Conservation (phyloP, 2,113 vertebrate genomes). For the Gila orcuttii region DNA sequence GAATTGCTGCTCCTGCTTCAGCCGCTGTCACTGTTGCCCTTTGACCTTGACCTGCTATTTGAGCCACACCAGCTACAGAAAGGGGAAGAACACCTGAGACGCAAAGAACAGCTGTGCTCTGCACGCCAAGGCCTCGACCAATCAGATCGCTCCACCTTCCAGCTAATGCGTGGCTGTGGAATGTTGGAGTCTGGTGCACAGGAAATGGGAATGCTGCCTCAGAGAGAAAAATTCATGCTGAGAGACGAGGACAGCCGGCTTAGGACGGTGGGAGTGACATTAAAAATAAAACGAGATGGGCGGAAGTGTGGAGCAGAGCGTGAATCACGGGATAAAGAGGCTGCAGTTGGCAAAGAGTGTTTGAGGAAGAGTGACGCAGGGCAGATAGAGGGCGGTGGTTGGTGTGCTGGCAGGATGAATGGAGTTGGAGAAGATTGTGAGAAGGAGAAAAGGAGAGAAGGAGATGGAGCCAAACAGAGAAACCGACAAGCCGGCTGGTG, state of each 20-base stretch:
- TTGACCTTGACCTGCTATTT: conserved; percentile 92
- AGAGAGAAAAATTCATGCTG: conserved; percentile 59
- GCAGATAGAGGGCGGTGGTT: conserved; percentile 54
- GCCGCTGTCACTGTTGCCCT: conserved; percentile 93
- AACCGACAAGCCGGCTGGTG: conserved; percentile 92
- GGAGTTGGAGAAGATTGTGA: conserved; percentile 42
- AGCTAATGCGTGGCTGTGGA: conserved; percentile 85
- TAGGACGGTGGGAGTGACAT: conserved; percentile 55
- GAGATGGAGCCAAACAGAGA: conserved; percentile 60
- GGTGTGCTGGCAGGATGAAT: conserved; percentile 46
- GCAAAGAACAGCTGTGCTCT: conserved; percentile 88
- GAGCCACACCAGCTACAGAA: conserved; percentile 89
- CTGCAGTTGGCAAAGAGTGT: conserved; percentile 23
- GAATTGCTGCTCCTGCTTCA: conserved; percentile 94
- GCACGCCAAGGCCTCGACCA: conserved; percentile 83
- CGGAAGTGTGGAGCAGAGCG: not conserved
- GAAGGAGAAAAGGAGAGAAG: conserved; percentile 58
- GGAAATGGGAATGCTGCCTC: conserved; percentile 40
- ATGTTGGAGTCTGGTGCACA: conserved; percentile 64
- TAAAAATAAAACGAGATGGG: conserved; percentile 29
- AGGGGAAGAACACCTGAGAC: conserved; percentile 86
- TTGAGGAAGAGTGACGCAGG: conserved; percentile 11
- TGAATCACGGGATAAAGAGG: conserved; percentile 20
- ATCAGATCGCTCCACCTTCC: conserved; percentile 88
- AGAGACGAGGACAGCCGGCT: conserved; percentile 67